These are phyloP conservation scores for Phaedon cochleariae DNA, from an alignment of 2,888 invertebrate genomes.

Conservation along the genomic window DNA sequence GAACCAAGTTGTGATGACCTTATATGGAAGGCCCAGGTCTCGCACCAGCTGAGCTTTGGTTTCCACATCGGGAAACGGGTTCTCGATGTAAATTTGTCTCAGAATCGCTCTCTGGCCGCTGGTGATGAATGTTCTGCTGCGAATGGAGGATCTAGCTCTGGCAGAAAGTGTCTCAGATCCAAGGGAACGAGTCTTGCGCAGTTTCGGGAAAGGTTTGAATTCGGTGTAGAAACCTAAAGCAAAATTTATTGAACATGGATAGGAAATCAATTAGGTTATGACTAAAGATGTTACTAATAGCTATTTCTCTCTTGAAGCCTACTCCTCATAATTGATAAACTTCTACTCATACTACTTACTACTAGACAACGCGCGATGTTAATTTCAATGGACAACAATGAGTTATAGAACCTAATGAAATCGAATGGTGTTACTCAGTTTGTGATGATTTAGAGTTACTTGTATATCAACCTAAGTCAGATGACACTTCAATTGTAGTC, in stretches of 20 bases:
- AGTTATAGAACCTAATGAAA: too few species aligned
- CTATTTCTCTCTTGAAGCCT: too few species aligned
- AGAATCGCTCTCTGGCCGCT: background rate
- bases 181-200: background rate
- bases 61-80: slow-evolving; percentile 4
- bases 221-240: background rate
- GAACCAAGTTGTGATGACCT: slow-evolving; percentile 11
- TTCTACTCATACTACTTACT: too few species aligned
- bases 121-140: slow-evolving; percentile 1
- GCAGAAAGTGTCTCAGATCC: background rate
- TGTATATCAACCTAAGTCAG: too few species aligned
- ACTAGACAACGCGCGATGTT: too few species aligned
- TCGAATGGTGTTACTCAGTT: too few species aligned
- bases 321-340: too few species aligned
- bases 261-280: too few species aligned
- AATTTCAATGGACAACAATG: too few species aligned
- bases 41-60: background rate
- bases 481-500: too few species aligned
- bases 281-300: too few species aligned
- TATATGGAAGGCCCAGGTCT: background rate
- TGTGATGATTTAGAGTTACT: too few species aligned
- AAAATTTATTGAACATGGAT: background rate
- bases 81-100: background rate
- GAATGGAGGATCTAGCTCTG: background rate
- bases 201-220: background rate